These are phyloP conservation scores for Corythornis leucogaster DNA, from an alignment of 2,797 vertebrate genomes.

Conservation along the genomic window DNA sequence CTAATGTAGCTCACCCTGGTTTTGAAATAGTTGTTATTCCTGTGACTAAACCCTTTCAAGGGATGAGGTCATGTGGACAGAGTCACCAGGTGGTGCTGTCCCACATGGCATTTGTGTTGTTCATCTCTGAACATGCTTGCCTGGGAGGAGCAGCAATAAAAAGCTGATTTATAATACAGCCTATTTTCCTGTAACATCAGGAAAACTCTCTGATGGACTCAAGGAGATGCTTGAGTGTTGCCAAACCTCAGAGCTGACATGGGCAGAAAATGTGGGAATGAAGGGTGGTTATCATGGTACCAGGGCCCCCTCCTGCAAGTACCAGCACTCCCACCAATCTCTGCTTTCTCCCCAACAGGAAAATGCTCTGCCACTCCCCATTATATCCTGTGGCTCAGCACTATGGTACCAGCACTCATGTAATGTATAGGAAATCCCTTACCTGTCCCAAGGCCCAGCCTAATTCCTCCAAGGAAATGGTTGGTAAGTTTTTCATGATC, in stretches of 20 bases:
- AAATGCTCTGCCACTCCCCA: neutral
- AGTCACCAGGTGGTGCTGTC: slow-evolving; percentile 43
- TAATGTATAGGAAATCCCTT: neutral
- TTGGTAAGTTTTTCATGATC: slow-evolving; percentile 79
- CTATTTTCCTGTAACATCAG: neutral
- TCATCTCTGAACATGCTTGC: neutral
- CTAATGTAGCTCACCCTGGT: neutral
- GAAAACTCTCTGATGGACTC: neutral
- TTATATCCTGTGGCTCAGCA: neutral
- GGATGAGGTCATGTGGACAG: neutral
- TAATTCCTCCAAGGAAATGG: slow-evolving; percentile 78
- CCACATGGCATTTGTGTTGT: neutral
- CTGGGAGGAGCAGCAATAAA: neutral
- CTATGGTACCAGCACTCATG: rapidly evolving
- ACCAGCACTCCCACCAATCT: neutral
- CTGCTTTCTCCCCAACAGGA: neutral
- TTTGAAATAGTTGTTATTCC: neutral
- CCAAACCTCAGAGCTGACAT: neutral
- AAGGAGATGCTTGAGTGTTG: neutral
- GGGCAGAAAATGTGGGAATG: neutral
- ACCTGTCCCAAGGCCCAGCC: slow-evolving; percentile 77
- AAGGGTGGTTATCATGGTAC: neutral
- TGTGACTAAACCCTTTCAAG: neutral
- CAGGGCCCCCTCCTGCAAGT: neutral
- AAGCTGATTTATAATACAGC: rapidly evolving